Evolutionary conservation across 1,140 invertebrate species (phyloP), one percentile per base, ranked within the genome.

Genomic region (Calosoma granatense): DNA sequence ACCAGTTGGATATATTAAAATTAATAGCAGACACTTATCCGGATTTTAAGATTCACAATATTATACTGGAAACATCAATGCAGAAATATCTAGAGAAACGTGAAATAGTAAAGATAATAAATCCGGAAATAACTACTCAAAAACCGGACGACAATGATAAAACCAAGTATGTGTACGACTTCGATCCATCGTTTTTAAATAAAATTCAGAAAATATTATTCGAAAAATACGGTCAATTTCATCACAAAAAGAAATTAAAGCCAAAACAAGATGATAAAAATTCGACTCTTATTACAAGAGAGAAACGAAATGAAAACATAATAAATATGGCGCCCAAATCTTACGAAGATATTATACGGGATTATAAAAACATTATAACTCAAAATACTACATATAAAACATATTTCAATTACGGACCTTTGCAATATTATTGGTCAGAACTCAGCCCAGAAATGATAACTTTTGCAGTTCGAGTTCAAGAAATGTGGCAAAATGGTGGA

Each of bases 401-500:
- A 39, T 52, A 56, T 30, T 70, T 70, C 55, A 51, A 22, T 14
- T 55, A 60, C 14, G 58, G 59, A 1, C 66, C 66, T 1, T 47
- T 70, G 20, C 56, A 63, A 15, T 52, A 56, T 2, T 43, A 22
- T 6, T 69, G 66, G 66, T 20, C 41, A 17, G 59, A 63, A 22
- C 43, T 67, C 1, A 66, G 60, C 23, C 21, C 56, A 1, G 51
- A 63, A n/a, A 60, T 61, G 19, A 52, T 39, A 47, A 53, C 63
- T 23, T 69, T 69, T 41, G 64, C 64, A 14, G 30, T 64, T 9
- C 57, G 67, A 47, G 61, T 67, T 20, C 53, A 67, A 12, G 56
- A 65, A 51, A 20, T 68, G 11, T 69, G 67, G 67, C 60, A 69
- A 54, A 61, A 60, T 53, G 67, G 63, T 20, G 67, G 67, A 9